These are phyloP conservation scores for Eledona agricola DNA, from an alignment of 2,888 invertebrate genomes.

Conservation along the genomic window DNA sequence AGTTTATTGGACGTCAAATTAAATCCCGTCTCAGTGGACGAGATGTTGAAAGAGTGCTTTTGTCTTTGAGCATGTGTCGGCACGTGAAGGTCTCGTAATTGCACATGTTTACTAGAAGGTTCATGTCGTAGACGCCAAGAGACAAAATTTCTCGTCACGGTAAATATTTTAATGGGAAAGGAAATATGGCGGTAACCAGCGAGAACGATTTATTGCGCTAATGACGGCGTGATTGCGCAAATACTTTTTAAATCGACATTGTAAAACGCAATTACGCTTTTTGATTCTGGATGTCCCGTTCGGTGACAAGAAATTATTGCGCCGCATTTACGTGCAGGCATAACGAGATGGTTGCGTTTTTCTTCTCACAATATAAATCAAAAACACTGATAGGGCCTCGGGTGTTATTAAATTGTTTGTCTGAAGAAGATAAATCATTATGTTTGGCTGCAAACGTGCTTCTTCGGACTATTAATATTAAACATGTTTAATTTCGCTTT, in stretches of 20 bases:
- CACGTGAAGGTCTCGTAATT: conserved; percentile 27
- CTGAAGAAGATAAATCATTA: conserved; percentile 3
- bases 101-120: too few relatives aligned
- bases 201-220: too few relatives aligned
- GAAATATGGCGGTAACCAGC: too few relatives aligned
- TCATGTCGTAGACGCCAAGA: too few relatives aligned
- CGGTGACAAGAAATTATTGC: not conserved
- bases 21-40: conserved; percentile 24
- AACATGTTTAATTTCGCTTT: too few relatives aligned
- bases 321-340: not conserved
- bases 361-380: conserved; percentile 11
- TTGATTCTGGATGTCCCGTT: too few relatives aligned
- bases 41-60: conserved; percentile 21
- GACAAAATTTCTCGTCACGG: too few relatives aligned
- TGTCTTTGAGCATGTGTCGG: conserved; percentile 26
- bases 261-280: too few relatives aligned
- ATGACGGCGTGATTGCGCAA: too few relatives aligned
- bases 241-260: too few relatives aligned
- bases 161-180: too few relatives aligned
- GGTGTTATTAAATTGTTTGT: conserved; percentile 16
- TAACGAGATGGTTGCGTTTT: too few relatives aligned
- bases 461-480: conserved; percentile 1
- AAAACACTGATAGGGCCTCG: conserved; percentile 5
- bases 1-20: conserved; percentile 22
- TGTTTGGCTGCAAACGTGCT: conserved; percentile 2